phyloP scores from a whole-genome alignment of 2,888 invertebrate species.

The Troides helena region DNA sequence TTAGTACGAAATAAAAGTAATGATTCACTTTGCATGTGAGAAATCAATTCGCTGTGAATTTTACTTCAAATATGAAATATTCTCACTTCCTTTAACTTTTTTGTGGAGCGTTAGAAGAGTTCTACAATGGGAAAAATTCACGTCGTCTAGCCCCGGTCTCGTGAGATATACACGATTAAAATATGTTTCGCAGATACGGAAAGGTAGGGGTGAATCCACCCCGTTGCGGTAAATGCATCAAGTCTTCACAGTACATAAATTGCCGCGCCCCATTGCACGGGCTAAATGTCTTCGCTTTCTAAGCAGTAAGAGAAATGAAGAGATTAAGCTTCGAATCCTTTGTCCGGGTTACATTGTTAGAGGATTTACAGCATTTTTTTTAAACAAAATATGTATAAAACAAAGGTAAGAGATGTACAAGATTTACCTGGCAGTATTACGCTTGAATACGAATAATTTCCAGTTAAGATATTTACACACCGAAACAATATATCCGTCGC shows the following conservation, averaged over 20 bases:
- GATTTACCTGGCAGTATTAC: no score
- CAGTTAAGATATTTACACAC: not conserved
- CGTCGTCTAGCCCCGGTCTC: slow-evolving; percentile 3
- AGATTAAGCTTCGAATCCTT: slow-evolving; percentile 35
- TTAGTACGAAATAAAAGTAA: not conserved
- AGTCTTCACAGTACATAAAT: slow-evolving; percentile 75
- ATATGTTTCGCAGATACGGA: slow-evolving; percentile 32
- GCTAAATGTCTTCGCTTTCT: slow-evolving; percentile 48
- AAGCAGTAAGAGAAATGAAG: slow-evolving; percentile 35
- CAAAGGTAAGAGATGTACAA: not conserved
- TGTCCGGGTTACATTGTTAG: slow-evolving; percentile 21
- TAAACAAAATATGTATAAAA: not conserved
- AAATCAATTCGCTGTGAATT: not conserved
- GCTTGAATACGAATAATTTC: not conserved
- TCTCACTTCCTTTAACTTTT: not conserved
- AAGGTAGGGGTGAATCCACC: slow-evolving; percentile 48
- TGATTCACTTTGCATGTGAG: not conserved
- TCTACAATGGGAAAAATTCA: slow-evolving; percentile 4
- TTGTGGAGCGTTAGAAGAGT: not conserved
- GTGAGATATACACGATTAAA: slow-evolving; percentile 19
- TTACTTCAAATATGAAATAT: not conserved
- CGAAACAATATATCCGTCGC: no score
- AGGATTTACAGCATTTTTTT: slow-evolving; percentile 5
- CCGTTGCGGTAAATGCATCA: slow-evolving; percentile 47
- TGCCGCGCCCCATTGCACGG: slow-evolving; percentile 64